phyloP scores from a whole-genome alignment of 2,797 vertebrate genomes.

The Zenarchopterus dispar region DNA sequence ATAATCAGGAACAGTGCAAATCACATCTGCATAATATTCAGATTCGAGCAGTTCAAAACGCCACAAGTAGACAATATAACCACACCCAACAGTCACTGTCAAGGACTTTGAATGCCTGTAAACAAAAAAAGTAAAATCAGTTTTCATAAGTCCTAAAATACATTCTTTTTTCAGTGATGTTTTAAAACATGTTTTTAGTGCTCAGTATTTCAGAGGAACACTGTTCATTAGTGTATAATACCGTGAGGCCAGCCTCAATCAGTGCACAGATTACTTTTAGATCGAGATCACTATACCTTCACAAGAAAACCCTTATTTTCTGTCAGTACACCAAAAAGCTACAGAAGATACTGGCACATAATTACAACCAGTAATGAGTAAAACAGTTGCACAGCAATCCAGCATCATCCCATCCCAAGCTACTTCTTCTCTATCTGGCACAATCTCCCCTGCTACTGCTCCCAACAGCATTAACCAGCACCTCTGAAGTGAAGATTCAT shows the following conservation, averaged over 20 bases:
- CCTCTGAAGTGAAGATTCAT: slow-evolving; percentile 13
- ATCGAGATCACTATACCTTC: slow-evolving; percentile 3
- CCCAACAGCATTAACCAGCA: slow-evolving; percentile 27
- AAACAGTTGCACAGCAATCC: slow-evolving; percentile 11
- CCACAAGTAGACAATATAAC: background rate
- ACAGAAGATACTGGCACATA: slow-evolving; percentile 12
- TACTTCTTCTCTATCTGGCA: slow-evolving; percentile 21
- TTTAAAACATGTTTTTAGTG: slow-evolving; percentile 36
- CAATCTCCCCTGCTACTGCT: slow-evolving; percentile 21
- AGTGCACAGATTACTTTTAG: slow-evolving; percentile 20
- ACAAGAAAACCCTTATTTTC: slow-evolving; percentile 13
- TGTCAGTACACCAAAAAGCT: slow-evolving; percentile 20
- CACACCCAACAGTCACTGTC: background rate
- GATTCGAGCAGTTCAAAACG: slow-evolving; percentile 15
- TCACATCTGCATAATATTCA: slow-evolving; percentile 5
- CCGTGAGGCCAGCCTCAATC: slow-evolving; percentile 29
- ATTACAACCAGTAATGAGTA: slow-evolving; percentile 16
- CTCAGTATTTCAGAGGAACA: slow-evolving; percentile 20
- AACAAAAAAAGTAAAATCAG: slow-evolving; percentile 6
- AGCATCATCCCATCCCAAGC: slow-evolving; percentile 26
- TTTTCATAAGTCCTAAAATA: slow-evolving; percentile 9
- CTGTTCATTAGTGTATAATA: slow-evolving; percentile 14
- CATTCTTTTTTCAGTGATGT: slow-evolving; percentile 44
- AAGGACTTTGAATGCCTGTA: background rate
- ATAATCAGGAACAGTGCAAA: slow-evolving; percentile 23